Evolutionary conservation across 30 jellyfish, hydroid and myxozoan species (phyloP).

Genomic region (Chrysaora quinquecirrha): DNA sequence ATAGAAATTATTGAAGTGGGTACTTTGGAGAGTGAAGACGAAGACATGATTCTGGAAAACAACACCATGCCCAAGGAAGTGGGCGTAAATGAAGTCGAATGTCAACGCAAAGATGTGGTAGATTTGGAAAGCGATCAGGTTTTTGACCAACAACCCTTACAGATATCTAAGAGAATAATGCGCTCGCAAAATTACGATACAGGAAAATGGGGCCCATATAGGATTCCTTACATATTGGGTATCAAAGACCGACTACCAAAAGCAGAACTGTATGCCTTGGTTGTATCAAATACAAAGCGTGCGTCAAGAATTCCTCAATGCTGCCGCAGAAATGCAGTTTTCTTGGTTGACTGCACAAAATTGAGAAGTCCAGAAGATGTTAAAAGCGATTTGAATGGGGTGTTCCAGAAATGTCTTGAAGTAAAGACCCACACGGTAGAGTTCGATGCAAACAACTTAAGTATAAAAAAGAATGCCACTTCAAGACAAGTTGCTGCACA

Average conservation of each 20-base stretch:
- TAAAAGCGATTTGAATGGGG: neutral
- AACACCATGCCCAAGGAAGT: too few relatives aligned
- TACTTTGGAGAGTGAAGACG: neutral
- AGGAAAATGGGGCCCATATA: neutral
- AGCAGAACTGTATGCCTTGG: neutral
- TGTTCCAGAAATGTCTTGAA: neutral
- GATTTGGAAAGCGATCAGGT: neutral
- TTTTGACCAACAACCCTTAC: neutral
- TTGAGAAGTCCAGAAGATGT: neutral
- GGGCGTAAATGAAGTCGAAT: neutral
- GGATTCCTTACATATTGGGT: neutral
- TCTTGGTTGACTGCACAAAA: neutral
- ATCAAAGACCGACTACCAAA: neutral
- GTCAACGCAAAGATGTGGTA: neutral
- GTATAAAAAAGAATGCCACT: neutral
- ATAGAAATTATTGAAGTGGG: neutral
- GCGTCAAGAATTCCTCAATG: neutral
- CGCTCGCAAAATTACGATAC: neutral
- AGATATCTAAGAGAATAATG: too few relatives aligned
- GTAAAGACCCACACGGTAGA: neutral
- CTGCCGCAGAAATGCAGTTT: neutral
- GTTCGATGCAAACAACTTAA: neutral
- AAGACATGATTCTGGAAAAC: too few relatives aligned
- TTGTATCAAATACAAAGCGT: neutral
- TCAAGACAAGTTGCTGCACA: neutral